Evolutionary conservation across 2,888 invertebrate species (phyloP).

Genomic region (Merodon equestris): DNA sequence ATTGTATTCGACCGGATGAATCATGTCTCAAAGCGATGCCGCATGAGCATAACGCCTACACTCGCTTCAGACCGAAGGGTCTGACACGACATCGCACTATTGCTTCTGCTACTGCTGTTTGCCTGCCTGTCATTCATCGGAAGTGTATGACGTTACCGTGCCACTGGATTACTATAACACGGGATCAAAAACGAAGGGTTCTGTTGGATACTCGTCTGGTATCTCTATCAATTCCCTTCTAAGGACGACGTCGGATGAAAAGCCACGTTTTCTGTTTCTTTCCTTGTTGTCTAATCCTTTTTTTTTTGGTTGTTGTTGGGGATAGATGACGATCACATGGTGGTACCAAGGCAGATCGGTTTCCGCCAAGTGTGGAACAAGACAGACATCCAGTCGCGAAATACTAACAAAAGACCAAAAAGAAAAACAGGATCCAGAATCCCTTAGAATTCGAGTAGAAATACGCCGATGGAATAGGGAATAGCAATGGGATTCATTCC

Average conservation of each 20-base stretch:
- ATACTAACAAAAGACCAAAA: constrained; percentile 13
- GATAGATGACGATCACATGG: constrained; percentile 33
- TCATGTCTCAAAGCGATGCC: constrained; percentile 73
- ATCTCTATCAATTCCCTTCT: constrained; percentile 53
- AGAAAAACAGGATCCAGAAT: constrained; percentile 6
- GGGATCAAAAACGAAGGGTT: too few relatives aligned
- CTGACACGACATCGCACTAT: constrained; percentile 40
- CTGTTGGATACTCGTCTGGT: constrained; percentile 7
- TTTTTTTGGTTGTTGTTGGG: too few relatives aligned
- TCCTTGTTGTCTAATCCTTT: too few relatives aligned
- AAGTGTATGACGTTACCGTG: constrained; percentile 65
- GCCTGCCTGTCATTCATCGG: constrained; percentile 64
- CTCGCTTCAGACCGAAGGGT: too few relatives aligned
- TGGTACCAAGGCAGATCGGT: constrained; percentile 40
- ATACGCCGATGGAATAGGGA: constrained; percentile 30
- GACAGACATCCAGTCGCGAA: constrained; percentile 57
- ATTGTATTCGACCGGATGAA: constrained; percentile 72
- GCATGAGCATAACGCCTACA: constrained; percentile 57
- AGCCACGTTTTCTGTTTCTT: neutral
- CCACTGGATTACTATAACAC: neutral
- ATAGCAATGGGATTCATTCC: constrained; percentile 10
- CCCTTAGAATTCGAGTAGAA: constrained; percentile 49
- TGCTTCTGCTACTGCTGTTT: constrained; percentile 41
- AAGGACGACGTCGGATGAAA: neutral
- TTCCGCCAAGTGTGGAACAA: constrained; percentile 34